Base-by-base conservation (phyloP, 2,888 invertebrate genomes). In the Agapostemon virescens region DNA sequence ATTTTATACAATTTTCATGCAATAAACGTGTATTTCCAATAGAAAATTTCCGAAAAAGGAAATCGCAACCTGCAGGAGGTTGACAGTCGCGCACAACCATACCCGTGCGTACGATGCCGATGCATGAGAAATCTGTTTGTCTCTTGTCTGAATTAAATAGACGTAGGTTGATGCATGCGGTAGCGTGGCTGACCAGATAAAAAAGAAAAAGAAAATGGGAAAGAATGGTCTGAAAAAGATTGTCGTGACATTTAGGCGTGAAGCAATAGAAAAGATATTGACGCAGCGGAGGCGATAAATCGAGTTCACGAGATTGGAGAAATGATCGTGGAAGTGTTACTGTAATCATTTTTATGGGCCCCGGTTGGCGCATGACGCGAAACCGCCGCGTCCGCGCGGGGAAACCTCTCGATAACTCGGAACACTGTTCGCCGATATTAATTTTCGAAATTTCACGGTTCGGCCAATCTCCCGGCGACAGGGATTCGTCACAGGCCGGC, bases 401-500 rank as follows among this genome's bases (percentile, higher is more conserved):
- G 33, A 74, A 77, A 77, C 55, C 63, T 74, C 36, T 11, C 63
- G 63, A 73, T 36, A 73, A 61, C 55, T 49, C 38, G 20, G 26
- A n/a, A 38, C 15, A 38, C 42, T 64, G 38, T 73, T 49, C 52
- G 45, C 42, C 55, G 55, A 64, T 66, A 79, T 78, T 81, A 81
- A 70, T 74, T 72, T 63, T 52, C 15, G 67, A 49, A 80, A 58
- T 30, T 45, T 38, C 55, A 74, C 74, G 67, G 23, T 49, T 38
- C 69, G 85, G 71, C 82, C 55, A 77, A 85, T 85, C 81, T 77
- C 23, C 40, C 33, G 26, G 15, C 77, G 79, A 72, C 79, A 66
- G 67, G 77, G 82, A 83, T 83, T 83, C 81, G 85, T 85, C 72
- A 83, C 73, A 72, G 70, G 63, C 74, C 74, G 67, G 33, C 75